phyloP scores from a whole-genome alignment of 2,797 vertebrate genomes.

The Merluccius polli region DNA sequence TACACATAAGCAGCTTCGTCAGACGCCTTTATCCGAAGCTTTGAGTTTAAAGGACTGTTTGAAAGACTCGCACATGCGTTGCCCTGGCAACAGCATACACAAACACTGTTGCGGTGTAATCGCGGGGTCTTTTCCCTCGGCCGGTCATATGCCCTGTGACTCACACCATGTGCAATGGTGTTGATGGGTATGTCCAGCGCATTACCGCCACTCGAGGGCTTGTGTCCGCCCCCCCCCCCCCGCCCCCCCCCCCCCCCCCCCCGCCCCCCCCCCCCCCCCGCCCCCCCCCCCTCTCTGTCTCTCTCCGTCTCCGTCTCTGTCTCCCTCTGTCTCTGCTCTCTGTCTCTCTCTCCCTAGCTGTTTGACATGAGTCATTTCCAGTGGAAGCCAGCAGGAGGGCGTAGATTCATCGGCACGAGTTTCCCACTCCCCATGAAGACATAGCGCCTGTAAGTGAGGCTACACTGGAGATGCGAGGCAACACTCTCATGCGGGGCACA shows the following conservation, averaged over 20 bases:
- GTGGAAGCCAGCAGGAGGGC: constrained; percentile 27
- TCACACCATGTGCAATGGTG: constrained; percentile 45
- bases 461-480: neutral
- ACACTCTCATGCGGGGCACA: constrained; percentile 16
- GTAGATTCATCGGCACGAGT: neutral
- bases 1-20: neutral
- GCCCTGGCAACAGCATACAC: constrained; percentile 49
- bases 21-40: neutral
- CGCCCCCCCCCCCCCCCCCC: too few species aligned
- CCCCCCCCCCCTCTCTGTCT: too few species aligned
- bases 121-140: constrained; percentile 23
- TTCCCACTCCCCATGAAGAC: constrained; percentile 11
- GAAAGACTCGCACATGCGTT: constrained; percentile 31
- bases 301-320: too few species aligned
- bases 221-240: neutral
- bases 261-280: neutral
- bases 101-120: constrained; percentile 35
- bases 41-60: neutral
- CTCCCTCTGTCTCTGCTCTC: neutral
- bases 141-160: constrained; percentile 40
- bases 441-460: constrained; percentile 20
- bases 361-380: constrained; percentile 56
- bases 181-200: constrained; percentile 34
- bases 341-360: neutral
- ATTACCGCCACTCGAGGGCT: constrained; percentile 36